Evolutionary conservation across 1,140 invertebrate species (phyloP), one percentile per base, ranked within the genome.

Genomic region (Orchestia grillus): DNA sequence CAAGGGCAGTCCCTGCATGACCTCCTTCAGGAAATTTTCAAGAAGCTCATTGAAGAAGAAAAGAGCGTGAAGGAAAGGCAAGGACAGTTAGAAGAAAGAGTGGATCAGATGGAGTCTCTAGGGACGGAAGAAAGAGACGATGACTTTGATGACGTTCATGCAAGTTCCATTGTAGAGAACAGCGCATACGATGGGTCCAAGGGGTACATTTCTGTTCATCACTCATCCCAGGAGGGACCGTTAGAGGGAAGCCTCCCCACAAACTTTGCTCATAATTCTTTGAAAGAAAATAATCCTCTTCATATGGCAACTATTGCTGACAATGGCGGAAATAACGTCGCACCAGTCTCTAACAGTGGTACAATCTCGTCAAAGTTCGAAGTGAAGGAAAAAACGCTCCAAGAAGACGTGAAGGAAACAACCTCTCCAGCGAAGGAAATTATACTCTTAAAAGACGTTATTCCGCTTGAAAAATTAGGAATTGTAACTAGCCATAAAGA

Each of bases 1-100:
- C 97, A 97, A 94, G 97, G 97, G 28, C 97, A 97, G 96, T 96
- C 96, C 53, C 94, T 97, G 57, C 96, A 97, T 47, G 97, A 97
- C 28, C 96, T 97, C 40, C 95, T 97, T 40, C 96, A 96, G 45
- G 96, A 97, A 91, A 96, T 97, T 28, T 97, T 97, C 92, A 94
- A 94, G 44, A 94, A 94, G 44, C 92, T 94, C 92, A 94, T 94
- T 6, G 96, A 97, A 95, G 96, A 97, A 87, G 96, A 97, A n/a
- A 44, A 47, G 92, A 94, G 40, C 47, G 92, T 44, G 43, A 94
- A 94, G 36, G 11, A 44, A 43, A 44, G 92, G 40, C 43, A 94
- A 40, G 43, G 41, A 28, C 41, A 45, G 16, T n/a, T 45, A 0
- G 40, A 44, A 40, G 92, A 47, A 44, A 44, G 36, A 94, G 44